Conservation (phyloP, 2,888 invertebrate species). For the Augiades crinisus region DNA sequence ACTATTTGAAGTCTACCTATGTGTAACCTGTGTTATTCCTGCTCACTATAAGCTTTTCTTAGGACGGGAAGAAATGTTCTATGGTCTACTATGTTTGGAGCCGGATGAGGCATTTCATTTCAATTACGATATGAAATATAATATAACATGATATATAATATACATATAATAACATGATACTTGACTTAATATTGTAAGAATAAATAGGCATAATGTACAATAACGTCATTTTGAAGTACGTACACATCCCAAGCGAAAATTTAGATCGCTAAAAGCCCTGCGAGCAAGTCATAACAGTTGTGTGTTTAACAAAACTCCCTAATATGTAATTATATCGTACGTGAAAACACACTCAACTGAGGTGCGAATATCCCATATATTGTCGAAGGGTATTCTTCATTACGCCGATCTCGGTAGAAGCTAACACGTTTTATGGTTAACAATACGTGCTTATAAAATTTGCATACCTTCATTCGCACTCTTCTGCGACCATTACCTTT, state of each 20-base stretch:
- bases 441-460: slow-evolving; percentile 77
- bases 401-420: slow-evolving; percentile 51
- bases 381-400: slow-evolving; percentile 57
- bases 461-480: slow-evolving; percentile 78
- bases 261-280: slow-evolving; percentile 30
- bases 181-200: no score
- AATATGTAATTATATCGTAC: slow-evolving; percentile 55
- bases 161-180: no score
- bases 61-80: no score
- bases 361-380: slow-evolving; percentile 42
- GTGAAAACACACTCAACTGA: slow-evolving; percentile 56
- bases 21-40: no score
- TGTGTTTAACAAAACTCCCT: slow-evolving; percentile 34
- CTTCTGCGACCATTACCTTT: slow-evolving; percentile 78
- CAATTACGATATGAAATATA: no score
- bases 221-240: slow-evolving; percentile 15
- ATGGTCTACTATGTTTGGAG: no score
- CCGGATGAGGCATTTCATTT: no score
- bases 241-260: slow-evolving; percentile 18
- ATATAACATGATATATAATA: no score
- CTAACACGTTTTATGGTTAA: slow-evolving; percentile 62
- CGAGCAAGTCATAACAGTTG: slow-evolving; percentile 32
- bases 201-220: slow-evolving; percentile 10
- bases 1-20: no score
- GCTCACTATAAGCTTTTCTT: no score